Percentiles rank a stretch among this genome's conserved stretches.
Conservation (phyloP, 1,140 invertebrate genomes). For the Dendrolimus punctatus region DNA sequence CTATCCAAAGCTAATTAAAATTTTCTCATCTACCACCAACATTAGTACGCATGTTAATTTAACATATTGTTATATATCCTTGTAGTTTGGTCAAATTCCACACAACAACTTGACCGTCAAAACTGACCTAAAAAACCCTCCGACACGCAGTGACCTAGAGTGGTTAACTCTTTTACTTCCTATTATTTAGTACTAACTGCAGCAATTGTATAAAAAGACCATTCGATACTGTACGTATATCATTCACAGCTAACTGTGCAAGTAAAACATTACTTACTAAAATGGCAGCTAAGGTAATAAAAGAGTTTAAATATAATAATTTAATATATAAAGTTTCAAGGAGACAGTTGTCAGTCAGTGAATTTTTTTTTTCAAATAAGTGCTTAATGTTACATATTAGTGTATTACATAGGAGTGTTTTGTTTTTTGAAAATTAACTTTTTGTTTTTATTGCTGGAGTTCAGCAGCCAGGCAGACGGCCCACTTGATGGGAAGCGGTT, state of each 20-base stretch:
- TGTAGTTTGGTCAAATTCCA: constrained; percentile 40
- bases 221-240: constrained; percentile 35
- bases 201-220: constrained; percentile 53
- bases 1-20: too few species aligned
- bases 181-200: constrained; percentile 50
- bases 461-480: too few species aligned
- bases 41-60: too few species aligned
- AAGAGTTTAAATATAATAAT: too few species aligned
- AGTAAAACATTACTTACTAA: constrained; percentile 46
- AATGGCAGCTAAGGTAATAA: constrained; percentile 62
- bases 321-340: not conserved
- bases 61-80: too few species aligned
- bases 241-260: constrained; percentile 65
- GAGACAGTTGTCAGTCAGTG: not conserved
- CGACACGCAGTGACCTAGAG: constrained; percentile 46
- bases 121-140: constrained; percentile 54
- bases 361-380: too few species aligned
- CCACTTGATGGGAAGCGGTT: too few species aligned
- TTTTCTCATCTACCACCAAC: too few species aligned
- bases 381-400: not conserved
- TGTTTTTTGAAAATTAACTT: not conserved
- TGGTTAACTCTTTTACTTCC: constrained; percentile 52
- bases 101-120: constrained; percentile 35
- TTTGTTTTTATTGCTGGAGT: too few species aligned
- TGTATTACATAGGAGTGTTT: not conserved